These are phyloP conservation scores for Diachasmimorpha longicaudata DNA, from an alignment of 1,140 invertebrate species.

Conservation along the genomic window DNA sequence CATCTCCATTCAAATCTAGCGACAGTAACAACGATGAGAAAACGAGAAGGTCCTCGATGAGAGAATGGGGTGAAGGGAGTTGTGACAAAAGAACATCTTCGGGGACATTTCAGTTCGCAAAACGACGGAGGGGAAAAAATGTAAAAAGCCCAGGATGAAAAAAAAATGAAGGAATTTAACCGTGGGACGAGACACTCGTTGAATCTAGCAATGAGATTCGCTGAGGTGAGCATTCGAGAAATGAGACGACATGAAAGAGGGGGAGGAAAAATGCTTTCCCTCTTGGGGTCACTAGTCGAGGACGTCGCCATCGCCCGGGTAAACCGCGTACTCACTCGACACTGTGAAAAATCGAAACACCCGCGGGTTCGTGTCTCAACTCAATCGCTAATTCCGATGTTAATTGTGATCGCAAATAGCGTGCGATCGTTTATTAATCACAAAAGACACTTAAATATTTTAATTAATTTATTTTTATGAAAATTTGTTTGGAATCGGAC, in stretches of 20 bases:
- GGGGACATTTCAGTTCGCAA: slow-evolving; percentile 14
- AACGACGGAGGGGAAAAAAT: neutral
- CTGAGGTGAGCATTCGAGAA: slow-evolving; percentile 9
- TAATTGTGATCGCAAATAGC: no score
- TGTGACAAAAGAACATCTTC: slow-evolving; percentile 5
- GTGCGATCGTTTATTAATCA: no score
- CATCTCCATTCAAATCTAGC: neutral
- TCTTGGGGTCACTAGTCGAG: slow-evolving; percentile 30
- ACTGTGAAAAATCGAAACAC: slow-evolving; percentile 14
- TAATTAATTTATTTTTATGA: no score
- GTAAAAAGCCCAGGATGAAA: neutral
- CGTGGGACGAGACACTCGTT: slow-evolving; percentile 1
- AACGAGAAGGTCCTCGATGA: neutral
- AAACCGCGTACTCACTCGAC: slow-evolving; percentile 40
- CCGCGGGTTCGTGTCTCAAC: slow-evolving; percentile 41
- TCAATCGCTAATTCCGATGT: slow-evolving; percentile 15
- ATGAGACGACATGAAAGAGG: slow-evolving; percentile 25
- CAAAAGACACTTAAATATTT: no score
- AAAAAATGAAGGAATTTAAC: slow-evolving; percentile 5
- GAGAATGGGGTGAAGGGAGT: neutral
- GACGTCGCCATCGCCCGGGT: slow-evolving; percentile 52
- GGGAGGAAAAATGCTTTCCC: neutral
- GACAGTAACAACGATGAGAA: neutral
- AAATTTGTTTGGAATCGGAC: no score
- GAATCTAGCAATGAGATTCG: slow-evolving; percentile 10